Evolutionary conservation across 2,113 vertebrate genomes (phyloP).

Genomic region (Phylloscopus trochilus): DNA sequence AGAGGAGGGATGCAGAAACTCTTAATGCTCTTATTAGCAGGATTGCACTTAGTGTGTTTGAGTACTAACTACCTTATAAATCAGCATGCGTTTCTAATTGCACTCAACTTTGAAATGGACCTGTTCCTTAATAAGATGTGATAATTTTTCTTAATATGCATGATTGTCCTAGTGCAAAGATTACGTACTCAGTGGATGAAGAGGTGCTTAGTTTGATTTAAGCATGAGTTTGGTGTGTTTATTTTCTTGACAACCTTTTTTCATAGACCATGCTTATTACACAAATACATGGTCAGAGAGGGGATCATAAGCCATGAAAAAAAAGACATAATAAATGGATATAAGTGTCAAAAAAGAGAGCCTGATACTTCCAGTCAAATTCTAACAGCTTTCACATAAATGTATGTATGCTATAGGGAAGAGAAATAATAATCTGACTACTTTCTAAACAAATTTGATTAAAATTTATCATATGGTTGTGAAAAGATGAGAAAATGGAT

Average conservation of each 20-base stretch:
- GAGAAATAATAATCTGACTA: neutral
- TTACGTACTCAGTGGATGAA: neutral
- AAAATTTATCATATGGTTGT: neutral
- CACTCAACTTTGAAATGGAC: neutral
- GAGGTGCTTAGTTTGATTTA: neutral
- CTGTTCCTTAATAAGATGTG: neutral
- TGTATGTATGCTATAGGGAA: neutral
- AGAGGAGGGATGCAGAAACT: neutral
- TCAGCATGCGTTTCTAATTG: neutral
- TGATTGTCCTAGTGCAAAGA: neutral
- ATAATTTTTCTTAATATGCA: neutral
- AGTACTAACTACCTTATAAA: neutral
- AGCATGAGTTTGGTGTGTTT: neutral
- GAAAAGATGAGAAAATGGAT: neutral
- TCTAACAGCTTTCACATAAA: neutral
- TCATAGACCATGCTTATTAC: neutral
- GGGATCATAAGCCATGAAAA: neutral
- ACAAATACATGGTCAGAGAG: accelerated
- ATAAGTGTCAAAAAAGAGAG: neutral
- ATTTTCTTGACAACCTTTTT: neutral
- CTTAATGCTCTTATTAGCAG: neutral
- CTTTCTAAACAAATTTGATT: neutral
- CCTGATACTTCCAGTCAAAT: neutral
- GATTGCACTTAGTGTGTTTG: neutral
- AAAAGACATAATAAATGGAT: neutral